Percentiles rank a stretch among this genome's conserved stretches.
These are phyloP conservation scores for Himalopsyche japonica DNA, from an alignment of 2,888 invertebrate species.

Conservation along the genomic window DNA sequence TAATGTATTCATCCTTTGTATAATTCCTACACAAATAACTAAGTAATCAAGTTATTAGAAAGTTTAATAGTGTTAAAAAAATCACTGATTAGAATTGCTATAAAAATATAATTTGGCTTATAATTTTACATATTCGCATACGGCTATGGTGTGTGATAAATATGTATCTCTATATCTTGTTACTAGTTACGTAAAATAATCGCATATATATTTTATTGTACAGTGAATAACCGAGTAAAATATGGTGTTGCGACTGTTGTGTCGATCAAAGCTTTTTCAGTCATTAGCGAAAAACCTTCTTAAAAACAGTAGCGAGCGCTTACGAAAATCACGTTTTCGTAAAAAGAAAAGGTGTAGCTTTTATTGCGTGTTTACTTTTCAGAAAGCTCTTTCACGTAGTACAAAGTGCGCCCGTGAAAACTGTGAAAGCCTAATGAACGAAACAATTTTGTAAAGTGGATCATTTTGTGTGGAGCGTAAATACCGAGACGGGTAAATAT, in stretches of 20 bases:
- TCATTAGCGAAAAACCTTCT: not conserved
- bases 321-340: not conserved
- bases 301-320: not conserved
- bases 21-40: no score
- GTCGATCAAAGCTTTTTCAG: not conserved
- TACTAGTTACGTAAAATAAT: no score
- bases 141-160: no score
- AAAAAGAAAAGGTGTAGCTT: not conserved
- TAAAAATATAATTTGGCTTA: no score
- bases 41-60: no score
- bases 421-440: constrained; percentile 27
- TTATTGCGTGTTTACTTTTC: not conserved
- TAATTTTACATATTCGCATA: no score
- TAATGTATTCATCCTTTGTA: no score
- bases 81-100: no score
- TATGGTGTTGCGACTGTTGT: not conserved
- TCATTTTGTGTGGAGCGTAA: constrained; percentile 34
- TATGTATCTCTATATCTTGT: no score
- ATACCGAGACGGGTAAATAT: constrained; percentile 36
- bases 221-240: no score
- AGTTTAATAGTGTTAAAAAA: no score
- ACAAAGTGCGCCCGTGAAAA: not conserved
- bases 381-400: not conserved
- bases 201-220: no score
- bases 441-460: constrained; percentile 40